A percentile compares a stretch with the other conserved stretches of the same genome.
Evolutionary conservation across 2,113 vertebrate species (phyloP).

Genomic region (Oncorhynchus masou): DNA sequence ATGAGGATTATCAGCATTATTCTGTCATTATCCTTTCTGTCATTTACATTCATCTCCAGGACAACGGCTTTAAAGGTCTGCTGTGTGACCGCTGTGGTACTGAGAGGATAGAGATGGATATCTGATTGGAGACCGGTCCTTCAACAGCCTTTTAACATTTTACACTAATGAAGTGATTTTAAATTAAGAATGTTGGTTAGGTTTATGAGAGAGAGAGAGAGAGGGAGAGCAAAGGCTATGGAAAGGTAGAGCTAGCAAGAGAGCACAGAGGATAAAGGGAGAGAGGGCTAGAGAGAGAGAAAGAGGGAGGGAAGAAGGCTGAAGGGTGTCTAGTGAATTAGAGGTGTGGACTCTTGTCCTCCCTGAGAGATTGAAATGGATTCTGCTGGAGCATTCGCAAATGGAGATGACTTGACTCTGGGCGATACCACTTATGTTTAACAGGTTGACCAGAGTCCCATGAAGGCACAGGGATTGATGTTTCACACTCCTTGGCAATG

Average conservation of each 20-base stretch:
- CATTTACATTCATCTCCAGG: too few species aligned
- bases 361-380: slow-evolving; percentile 39
- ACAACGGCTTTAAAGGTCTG: too few species aligned
- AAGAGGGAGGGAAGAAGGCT: not conserved
- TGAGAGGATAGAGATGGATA: too few species aligned
- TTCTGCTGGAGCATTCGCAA: slow-evolving; percentile 18
- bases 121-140: too few species aligned
- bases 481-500: slow-evolving; percentile 41
- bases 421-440: slow-evolving; percentile 54
- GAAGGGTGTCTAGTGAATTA: slow-evolving; percentile 16
- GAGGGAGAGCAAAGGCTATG: slow-evolving; percentile 2
- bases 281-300: not conserved
- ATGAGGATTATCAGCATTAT: too few species aligned
- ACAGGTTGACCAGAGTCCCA: slow-evolving; percentile 41
- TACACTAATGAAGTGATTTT: too few species aligned
- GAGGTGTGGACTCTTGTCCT: slow-evolving; percentile 18
- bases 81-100: too few species aligned
- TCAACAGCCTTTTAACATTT: too few species aligned
- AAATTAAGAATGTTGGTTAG: too few species aligned
- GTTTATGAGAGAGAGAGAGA: not conserved
- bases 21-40: too few species aligned
- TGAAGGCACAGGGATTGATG: slow-evolving; percentile 44
- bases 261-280: not conserved
- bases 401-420: slow-evolving; percentile 46
- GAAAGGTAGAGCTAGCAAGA: not conserved